phyloP scores from a whole-genome alignment of 1,140 invertebrate species.

The honey bee (Apis mellifera) region DNA sequence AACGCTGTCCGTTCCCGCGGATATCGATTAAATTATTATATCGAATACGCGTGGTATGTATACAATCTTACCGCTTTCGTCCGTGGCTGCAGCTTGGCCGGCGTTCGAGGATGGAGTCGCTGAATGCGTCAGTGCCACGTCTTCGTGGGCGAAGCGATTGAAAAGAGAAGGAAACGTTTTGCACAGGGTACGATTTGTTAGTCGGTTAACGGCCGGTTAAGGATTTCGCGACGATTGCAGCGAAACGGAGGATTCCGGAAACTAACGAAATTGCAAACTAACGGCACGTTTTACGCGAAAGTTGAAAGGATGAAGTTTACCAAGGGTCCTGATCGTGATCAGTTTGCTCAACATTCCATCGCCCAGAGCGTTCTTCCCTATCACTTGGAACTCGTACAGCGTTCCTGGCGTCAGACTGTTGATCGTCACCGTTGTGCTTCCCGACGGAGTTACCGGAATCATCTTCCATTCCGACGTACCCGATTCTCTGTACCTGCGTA shows the following conservation, averaged over 20 bases:
- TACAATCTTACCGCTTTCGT: constrained; percentile 75
- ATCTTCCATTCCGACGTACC: constrained; percentile 94
- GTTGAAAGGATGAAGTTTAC: constrained; percentile 85
- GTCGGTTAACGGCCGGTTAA: constrained; percentile 19
- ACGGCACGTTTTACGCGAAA: background rate
- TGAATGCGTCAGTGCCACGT: constrained; percentile 71
- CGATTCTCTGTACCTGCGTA: constrained; percentile 88
- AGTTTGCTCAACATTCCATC: constrained; percentile 97
- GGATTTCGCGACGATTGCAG: background rate
- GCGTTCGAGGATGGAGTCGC: constrained; percentile 73
- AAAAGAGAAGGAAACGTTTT: constrained; percentile 47
- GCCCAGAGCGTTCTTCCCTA: constrained; percentile 95
- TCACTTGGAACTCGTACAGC: constrained; percentile 97
- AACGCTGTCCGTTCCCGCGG: background rate
- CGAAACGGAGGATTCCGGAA: constrained; percentile 17
- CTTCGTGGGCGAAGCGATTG: constrained; percentile 60
- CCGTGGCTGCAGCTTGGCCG: constrained; percentile 73
- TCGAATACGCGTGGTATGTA: too few relatives aligned
- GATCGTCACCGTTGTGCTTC: constrained; percentile 94
- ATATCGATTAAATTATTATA: background rate
- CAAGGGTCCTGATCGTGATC: constrained; percentile 93
- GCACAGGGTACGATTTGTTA: constrained; percentile 45
- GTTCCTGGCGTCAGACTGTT: constrained; percentile 94
- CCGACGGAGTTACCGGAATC: constrained; percentile 94
- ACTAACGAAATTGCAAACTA: background rate